Evolutionary conservation across 1,140 invertebrate genomes (phyloP).

Genomic region (Cheumatopsyche charites): DNA sequence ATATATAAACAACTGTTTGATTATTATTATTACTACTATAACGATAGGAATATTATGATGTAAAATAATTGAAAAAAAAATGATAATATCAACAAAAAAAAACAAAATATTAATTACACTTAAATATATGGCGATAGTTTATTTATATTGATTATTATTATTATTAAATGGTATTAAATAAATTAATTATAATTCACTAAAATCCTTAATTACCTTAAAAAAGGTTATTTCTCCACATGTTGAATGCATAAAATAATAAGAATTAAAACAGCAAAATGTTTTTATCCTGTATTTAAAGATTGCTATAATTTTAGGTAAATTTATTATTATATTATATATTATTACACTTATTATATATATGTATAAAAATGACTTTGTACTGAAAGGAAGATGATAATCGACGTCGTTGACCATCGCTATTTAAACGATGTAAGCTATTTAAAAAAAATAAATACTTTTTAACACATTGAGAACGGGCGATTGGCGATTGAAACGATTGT

Average conservation of each 20-base stretch:
- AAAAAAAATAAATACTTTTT: slow-evolving; percentile 13
- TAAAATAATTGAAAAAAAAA: slow-evolving; percentile 48
- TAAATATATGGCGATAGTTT: slow-evolving; percentile 50
- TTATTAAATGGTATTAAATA: slow-evolving; percentile 47
- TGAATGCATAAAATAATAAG: slow-evolving; percentile 40
- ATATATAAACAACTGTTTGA: slow-evolving; percentile 48
- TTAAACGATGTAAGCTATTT: slow-evolving; percentile 21
- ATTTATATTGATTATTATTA: slow-evolving; percentile 45
- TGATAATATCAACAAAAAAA: slow-evolving; percentile 48
- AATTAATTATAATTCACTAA: slow-evolving; percentile 49
- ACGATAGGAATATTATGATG: slow-evolving; percentile 49
- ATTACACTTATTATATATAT: slow-evolving; percentile 43
- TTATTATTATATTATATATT: slow-evolving; percentile 36
- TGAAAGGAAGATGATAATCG: slow-evolving; percentile 39
- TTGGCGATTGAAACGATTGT: slow-evolving; percentile 21
- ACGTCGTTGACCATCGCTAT: slow-evolving; percentile 24
- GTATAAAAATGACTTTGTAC: slow-evolving; percentile 36
- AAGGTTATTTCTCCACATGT: slow-evolving; percentile 48
- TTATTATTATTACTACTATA: slow-evolving; percentile 46
- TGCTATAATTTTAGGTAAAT: slow-evolving; percentile 48
- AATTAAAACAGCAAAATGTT: slow-evolving; percentile 44
- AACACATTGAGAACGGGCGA: neutral
- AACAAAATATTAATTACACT: slow-evolving; percentile 48
- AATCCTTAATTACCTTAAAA: slow-evolving; percentile 44
- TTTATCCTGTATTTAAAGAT: slow-evolving; percentile 48